These are phyloP conservation scores for Trogon melanurus DNA, from an alignment of 2,113 vertebrate species.

Conservation along the genomic window DNA sequence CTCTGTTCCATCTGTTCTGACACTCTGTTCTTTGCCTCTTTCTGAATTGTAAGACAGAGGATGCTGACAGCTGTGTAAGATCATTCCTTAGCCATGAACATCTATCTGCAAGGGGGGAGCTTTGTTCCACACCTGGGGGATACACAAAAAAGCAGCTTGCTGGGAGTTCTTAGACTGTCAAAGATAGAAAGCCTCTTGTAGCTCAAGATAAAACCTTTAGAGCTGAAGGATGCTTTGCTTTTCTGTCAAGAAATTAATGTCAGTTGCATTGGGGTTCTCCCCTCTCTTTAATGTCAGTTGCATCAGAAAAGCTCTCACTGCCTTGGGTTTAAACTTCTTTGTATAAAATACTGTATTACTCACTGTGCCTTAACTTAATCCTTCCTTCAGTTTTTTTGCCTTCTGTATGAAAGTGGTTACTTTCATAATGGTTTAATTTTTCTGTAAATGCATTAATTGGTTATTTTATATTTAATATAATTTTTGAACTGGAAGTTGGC, in stretches of 20 bases:
- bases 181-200: not conserved
- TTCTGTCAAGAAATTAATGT: not conserved
- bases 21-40: not conserved
- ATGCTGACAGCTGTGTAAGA: not conserved
- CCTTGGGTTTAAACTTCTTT: slow-evolving; percentile 46
- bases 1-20: not conserved
- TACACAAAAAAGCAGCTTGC: not conserved
- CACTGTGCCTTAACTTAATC: slow-evolving; percentile 79
- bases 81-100: not conserved
- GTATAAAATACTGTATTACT: slow-evolving; percentile 64
- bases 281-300: not conserved
- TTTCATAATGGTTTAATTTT: slow-evolving; percentile 62
- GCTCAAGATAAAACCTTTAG: not conserved
- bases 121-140: not conserved
- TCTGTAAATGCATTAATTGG: slow-evolving; percentile 73
- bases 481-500: slow-evolving; percentile 52
- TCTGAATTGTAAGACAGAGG: not conserved
- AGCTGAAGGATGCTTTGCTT: not conserved
- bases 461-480: slow-evolving; percentile 77
- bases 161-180: not conserved
- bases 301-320: slow-evolving; percentile 33
- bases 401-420: slow-evolving; percentile 52
- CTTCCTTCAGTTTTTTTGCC: slow-evolving; percentile 69
- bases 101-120: not conserved
- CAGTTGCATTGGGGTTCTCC: not conserved